phyloP scores from a whole-genome alignment of 1,140 invertebrate genomes.

The Nasonia vitripennis region DNA sequence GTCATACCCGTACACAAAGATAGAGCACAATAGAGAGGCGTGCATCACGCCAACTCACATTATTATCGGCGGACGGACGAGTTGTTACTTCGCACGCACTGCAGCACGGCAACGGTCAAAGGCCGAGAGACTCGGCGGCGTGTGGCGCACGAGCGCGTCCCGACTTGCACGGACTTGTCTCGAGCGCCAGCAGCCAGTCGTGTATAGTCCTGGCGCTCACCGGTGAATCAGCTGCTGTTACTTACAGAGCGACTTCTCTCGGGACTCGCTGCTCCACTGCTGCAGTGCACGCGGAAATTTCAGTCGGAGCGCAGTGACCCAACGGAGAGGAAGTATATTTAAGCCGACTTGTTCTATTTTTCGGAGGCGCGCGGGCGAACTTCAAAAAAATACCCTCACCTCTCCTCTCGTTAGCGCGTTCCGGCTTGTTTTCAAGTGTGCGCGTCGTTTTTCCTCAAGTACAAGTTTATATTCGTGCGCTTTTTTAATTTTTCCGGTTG shows the following conservation, averaged over 20 bases:
- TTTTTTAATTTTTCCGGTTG: not conserved
- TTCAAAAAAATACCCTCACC: not conserved
- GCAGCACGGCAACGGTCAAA: not conserved
- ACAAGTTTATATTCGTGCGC: not conserved
- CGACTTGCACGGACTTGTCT: constrained; percentile 45
- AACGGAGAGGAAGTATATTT: not conserved
- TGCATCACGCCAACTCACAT: too few relatives aligned
- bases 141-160: constrained; percentile 7
- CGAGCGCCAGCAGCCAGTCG: not conserved
- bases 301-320: constrained; percentile 3
- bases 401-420: not conserved
- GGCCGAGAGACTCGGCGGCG: not conserved
- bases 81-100: not conserved
- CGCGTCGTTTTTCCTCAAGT: not conserved
- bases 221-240: constrained; percentile 45
- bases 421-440: not conserved
- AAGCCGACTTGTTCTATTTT: not conserved
- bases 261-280: not conserved
- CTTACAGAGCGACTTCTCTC: not conserved
- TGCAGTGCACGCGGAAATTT: not conserved
- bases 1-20: too few relatives aligned
- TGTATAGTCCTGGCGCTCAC: not conserved
- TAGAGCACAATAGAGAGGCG: too few relatives aligned
- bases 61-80: too few relatives aligned
- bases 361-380: not conserved